A percentile compares a stretch with the other conserved stretches of the same genome.
phyloP scores from a whole-genome alignment of 2,888 invertebrate genomes.

The Crocallis elinguaria region DNA sequence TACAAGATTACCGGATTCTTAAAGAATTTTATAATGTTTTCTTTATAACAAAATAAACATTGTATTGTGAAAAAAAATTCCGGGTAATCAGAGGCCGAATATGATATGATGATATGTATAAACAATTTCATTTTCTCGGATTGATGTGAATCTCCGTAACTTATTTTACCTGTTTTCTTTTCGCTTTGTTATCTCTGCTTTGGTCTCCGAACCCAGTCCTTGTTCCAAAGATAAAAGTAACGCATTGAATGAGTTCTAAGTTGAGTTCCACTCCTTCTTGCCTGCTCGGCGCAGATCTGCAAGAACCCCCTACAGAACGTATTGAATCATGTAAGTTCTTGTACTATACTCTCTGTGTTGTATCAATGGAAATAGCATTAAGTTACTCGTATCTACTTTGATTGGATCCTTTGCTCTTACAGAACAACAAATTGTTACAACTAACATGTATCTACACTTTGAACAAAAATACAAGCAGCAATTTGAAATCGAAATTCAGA shows the following conservation, averaged over 20 bases:
- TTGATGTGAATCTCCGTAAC: background rate
- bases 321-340: constrained; percentile 29
- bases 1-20: too few species aligned
- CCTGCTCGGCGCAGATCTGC: constrained; percentile 24
- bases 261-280: constrained; percentile 27
- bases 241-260: constrained; percentile 22
- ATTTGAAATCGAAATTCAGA: background rate
- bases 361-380: constrained; percentile 23
- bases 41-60: too few species aligned
- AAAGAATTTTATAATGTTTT: too few species aligned
- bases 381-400: constrained; percentile 9
- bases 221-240: constrained; percentile 11
- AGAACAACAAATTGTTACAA: too few species aligned
- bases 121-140: background rate
- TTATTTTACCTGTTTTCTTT: background rate
- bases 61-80: too few species aligned
- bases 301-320: constrained; percentile 27
- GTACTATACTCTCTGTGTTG: constrained; percentile 24
- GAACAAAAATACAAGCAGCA: background rate
- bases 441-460: too few species aligned
- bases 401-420: constrained; percentile 2
- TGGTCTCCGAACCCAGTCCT: constrained; percentile 8
- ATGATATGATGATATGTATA: too few species aligned
- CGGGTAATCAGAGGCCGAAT: too few species aligned
- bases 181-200: constrained; percentile 6